Evolutionary conservation across 2,888 invertebrate species (phyloP), one percentile per base, ranked within the genome.

Genomic region (Seladonia tumulorum): DNA sequence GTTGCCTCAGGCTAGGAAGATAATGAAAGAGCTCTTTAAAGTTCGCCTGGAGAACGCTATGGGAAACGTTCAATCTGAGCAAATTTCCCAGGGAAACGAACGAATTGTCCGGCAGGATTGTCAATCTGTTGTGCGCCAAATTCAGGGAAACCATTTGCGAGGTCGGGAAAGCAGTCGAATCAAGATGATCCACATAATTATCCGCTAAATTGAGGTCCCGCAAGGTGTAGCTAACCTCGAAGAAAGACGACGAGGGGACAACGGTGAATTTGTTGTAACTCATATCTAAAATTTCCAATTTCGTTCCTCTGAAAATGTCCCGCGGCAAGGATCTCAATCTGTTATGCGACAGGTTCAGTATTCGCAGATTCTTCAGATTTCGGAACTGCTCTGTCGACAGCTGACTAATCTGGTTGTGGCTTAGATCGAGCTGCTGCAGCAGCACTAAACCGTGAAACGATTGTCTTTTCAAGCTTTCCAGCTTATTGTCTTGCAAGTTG

Each of bases 21-120:
- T 98, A 98, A 94, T 98, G 97, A 94, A 98, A 98, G 76, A 98
- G 96, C 95, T 98, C 98, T 93, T 98, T 98, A 94, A 98, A 95
- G 70, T 95, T 95, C 86, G 98, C 98, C 91, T 98, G 97, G 87
- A 98, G 95, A 57, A 97, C 96, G 95, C 98, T 98, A 90, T 96
- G 97, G 90, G 98, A 97, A 76, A 98, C 96, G 95, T 98, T 98
- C 92, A 98, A 96, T 91, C 97, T 97, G 90, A 98, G 97, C 86
- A 98, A 95, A 90, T 97, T 97, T 71, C 97, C 97, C 79, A 98
- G 96, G 93, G 98, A 97, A 42, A 97, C 97, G 94, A 98, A 98
- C 35, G 98, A 98, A 94, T 98, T 98, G 95, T 98, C 98, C 4
- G 98, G 98, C 88, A 98, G 95, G 87, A 98, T 97, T 29, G 97